phyloP scores from a whole-genome alignment of 2,113 vertebrate species.

The Chrysemys picta region DNA sequence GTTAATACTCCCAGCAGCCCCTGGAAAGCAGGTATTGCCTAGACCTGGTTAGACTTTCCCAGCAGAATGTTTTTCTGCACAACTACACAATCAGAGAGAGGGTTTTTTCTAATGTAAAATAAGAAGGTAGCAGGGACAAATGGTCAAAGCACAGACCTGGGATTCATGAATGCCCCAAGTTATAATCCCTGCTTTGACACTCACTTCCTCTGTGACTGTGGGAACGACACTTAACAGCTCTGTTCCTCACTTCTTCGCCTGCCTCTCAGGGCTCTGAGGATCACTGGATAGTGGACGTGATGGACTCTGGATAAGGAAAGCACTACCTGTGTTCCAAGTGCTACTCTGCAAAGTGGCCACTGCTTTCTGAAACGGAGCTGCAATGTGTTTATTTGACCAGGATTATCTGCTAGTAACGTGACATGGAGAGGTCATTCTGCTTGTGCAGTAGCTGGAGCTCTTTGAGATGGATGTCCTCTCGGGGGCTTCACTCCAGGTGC shows the following conservation, averaged over 20 bases:
- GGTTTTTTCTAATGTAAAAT: not conserved
- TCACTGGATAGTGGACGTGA: accelerated
- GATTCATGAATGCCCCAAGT: slow-evolving; percentile 21
- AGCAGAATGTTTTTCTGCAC: not conserved
- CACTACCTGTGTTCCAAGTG: not conserved
- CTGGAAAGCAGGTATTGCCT: accelerated
- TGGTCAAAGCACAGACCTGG: not conserved
- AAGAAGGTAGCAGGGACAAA: not conserved
- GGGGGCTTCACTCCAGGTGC: too few species aligned
- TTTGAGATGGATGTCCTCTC: too few species aligned
- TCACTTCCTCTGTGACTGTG: not conserved
- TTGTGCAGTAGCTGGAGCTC: too few species aligned
- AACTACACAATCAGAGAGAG: not conserved
- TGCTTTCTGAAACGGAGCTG: not conserved
- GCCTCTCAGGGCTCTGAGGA: not conserved
- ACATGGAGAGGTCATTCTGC: too few species aligned
- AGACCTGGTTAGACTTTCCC: not conserved
- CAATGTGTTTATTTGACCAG: not conserved
- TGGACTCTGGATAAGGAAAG: not conserved
- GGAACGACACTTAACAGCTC: not conserved
- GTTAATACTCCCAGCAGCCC: not conserved
- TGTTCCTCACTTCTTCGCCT: not conserved
- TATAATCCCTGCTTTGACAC: not conserved
- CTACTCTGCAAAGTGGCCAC: not conserved
- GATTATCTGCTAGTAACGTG: not conserved